Evolutionary conservation across 2,797 vertebrate species (phyloP).

Genomic region (Diceros bicornis): DNA sequence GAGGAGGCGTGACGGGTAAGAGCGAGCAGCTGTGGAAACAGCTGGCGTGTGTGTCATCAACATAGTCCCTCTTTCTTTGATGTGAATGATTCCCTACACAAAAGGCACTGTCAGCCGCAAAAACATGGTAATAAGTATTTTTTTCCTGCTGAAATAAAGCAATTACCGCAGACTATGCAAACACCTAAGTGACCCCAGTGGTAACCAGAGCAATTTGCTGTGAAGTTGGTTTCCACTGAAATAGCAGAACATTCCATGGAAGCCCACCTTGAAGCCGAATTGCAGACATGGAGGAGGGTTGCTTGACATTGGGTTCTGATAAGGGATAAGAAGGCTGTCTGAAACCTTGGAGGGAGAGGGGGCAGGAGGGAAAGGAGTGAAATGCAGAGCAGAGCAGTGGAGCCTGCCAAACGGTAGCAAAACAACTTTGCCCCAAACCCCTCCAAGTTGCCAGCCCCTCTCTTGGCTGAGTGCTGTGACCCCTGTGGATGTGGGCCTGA

Average conservation of each 20-base stretch:
- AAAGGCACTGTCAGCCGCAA: conserved; percentile 75
- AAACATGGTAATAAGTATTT: conserved; percentile 65
- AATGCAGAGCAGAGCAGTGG: neutral
- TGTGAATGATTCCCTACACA: conserved; percentile 69
- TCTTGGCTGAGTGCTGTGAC: neutral
- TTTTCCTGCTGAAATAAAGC: conserved; percentile 75
- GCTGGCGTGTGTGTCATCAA: conserved; percentile 4
- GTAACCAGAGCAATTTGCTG: conserved; percentile 67
- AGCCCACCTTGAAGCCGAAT: neutral
- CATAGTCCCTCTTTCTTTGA: conserved; percentile 39
- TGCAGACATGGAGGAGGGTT: neutral
- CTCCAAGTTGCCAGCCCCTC: neutral
- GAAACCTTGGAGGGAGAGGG: neutral
- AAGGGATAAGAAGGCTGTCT: neutral
- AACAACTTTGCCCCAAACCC: neutral
- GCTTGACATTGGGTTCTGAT: neutral
- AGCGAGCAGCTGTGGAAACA: conserved; percentile 31
- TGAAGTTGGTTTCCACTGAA: conserved; percentile 67
- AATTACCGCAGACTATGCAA: conserved; percentile 68
- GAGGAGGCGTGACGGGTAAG: neutral
- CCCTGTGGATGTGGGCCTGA: neutral
- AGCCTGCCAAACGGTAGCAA: neutral
- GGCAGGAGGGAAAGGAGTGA: neutral
- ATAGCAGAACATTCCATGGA: neutral
- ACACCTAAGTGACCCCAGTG: conserved; percentile 63